Conservation (phyloP, 2,113 vertebrate species). For the Leiothrix lutea region DNA sequence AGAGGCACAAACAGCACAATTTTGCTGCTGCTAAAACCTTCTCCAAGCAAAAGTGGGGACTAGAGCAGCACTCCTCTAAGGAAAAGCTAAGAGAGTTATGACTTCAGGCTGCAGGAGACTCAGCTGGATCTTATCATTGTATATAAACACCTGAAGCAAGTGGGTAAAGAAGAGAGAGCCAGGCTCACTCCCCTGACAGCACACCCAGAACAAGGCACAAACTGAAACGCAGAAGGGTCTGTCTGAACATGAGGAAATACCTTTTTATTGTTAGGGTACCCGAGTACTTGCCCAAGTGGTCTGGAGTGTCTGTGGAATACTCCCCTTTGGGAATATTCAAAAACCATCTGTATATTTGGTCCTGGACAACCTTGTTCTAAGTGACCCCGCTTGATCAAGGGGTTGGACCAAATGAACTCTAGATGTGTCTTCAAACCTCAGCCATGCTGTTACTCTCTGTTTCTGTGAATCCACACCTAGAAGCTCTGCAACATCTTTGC, state of each 20-base stretch:
- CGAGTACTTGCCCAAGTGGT: neutral
- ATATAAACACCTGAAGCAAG: neutral
- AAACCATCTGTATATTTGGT: fast-evolving
- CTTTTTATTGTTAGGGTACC: neutral
- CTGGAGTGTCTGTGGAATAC: neutral
- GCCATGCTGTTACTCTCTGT: neutral
- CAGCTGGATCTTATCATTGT: neutral
- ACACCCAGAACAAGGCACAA: fast-evolving
- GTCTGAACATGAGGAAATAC: neutral
- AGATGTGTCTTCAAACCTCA: neutral
- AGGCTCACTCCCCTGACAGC: neutral
- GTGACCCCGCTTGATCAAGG: neutral
- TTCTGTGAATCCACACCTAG: neutral
- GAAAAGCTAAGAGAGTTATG: neutral
- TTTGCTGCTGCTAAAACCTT: neutral
- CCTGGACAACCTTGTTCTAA: neutral
- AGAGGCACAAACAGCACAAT: neutral
- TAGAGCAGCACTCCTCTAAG: neutral
- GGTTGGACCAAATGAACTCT: neutral
- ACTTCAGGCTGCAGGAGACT: neutral
- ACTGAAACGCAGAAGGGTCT: neutral
- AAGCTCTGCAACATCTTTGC: neutral
- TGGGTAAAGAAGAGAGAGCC: neutral
- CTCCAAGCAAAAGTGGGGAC: neutral
- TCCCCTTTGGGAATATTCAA: neutral